Base-by-base conservation (phyloP, 2,797 vertebrate species). In the Sebastolobus alascanus region DNA sequence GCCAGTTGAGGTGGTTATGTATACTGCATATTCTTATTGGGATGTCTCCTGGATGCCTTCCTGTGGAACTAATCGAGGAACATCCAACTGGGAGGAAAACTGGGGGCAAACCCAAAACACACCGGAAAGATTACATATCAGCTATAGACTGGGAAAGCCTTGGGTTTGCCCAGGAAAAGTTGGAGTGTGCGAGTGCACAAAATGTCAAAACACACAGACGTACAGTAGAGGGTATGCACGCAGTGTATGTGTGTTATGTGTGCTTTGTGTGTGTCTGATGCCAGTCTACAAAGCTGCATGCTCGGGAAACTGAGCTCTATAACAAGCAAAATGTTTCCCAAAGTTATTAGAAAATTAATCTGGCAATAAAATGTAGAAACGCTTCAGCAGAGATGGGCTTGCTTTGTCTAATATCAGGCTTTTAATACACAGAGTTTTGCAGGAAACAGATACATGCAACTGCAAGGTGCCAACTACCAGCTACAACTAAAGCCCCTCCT, bases 241-340 rank as follows among this genome's bases (percentile, higher is more conserved):
- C 31, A 35, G 20, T 29, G 13, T 4, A 3, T 61, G 46, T 20
- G 8, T 50, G 46, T 20, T 50, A 50, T 50, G 27, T 65, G 37
- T 14, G 7, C 46, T n/a, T 22, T 64, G 29, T 20, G 12, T 60
- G 40, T 79, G 38, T 66, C 5, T 73, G 76, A 67, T 55, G 18
- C 9, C 18, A 56, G 11, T 37, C 27, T n/a, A 56, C 25, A 25
- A 25, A 69, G 22, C 43, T 50, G 33, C 16, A 5, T 64, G 43
- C 11, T 18, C n/a, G 20, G 29, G 18, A 65, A 74, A 37, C 8
- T 25, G 6, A 38, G 40, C 35, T 56, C 2, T 22, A 40, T 11
- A 59, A 40, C 38, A 74, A 50, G 16, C 27, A 29, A n/a, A 60
- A 33, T 52, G 18, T 61, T 61, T 58, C 33, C 43, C 18, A 3